Evolutionary conservation across 2,113 vertebrate genomes (phyloP).

Genomic region (Aldabrachelys gigantea): DNA sequence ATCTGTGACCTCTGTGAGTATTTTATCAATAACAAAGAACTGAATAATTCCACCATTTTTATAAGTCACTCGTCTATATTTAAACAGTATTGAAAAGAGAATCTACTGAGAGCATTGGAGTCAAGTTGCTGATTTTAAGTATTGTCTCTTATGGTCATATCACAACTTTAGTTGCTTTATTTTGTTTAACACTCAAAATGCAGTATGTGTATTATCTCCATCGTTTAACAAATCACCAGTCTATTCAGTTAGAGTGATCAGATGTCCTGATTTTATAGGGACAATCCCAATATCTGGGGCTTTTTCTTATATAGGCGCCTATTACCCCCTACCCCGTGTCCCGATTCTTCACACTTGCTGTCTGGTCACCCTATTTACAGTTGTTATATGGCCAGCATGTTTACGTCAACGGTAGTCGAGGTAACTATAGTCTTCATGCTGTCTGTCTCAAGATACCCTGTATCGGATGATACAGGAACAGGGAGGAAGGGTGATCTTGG

Average conservation of each 20-base stretch:
- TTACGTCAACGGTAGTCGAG: neutral
- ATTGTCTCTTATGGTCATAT: neutral
- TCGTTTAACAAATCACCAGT: neutral
- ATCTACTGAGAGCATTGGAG: slow-evolving; percentile 17
- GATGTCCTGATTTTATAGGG: too few species aligned
- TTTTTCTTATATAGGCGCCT: too few species aligned
- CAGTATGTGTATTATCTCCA: neutral
- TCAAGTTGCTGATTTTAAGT: neutral
- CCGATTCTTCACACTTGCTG: too few species aligned
- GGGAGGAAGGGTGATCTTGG: fast-evolving
- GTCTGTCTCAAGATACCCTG: fast-evolving
- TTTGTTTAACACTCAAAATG: neutral
- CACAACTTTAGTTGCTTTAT: neutral
- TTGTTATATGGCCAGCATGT: neutral
- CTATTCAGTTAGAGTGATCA: neutral
- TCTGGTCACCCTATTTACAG: neutral
- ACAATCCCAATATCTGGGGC: too few species aligned
- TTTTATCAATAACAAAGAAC: slow-evolving; percentile 71
- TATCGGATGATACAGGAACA: fast-evolving
- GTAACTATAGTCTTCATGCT: fast-evolving
- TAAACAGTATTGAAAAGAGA: slow-evolving; percentile 53
- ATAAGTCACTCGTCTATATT: slow-evolving; percentile 73
- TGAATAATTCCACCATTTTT: slow-evolving; percentile 70
- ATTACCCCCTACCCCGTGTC: too few species aligned
- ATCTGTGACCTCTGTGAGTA: slow-evolving; percentile 69